Evolutionary conservation across 1,140 invertebrate species (phyloP).

Genomic region (Helicorthomorpha holstii): DNA sequence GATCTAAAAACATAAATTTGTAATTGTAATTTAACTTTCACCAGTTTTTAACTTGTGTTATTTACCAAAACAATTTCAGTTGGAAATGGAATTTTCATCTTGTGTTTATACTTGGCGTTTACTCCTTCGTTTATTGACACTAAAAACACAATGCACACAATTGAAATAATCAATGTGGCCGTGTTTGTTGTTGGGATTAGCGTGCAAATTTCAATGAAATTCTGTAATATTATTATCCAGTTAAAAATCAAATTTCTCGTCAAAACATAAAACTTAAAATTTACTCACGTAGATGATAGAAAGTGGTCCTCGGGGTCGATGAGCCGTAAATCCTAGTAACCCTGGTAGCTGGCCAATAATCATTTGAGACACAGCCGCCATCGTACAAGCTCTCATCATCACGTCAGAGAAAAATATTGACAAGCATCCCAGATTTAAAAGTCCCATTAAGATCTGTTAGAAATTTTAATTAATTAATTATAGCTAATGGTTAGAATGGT

Average conservation of each 20-base stretch:
- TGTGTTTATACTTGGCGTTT: conserved; percentile 6
- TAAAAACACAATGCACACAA: conserved; percentile 1
- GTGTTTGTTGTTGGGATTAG: conserved; percentile 41
- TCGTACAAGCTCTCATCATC: background rate
- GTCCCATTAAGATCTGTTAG: background rate
- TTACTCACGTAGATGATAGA: background rate
- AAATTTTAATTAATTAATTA: background rate
- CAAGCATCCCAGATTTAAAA: background rate
- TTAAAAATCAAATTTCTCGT: background rate
- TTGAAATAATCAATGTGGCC: conserved; percentile 26
- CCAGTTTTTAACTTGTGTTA: background rate
- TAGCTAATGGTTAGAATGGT: background rate
- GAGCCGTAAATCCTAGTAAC: background rate
- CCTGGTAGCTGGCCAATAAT: background rate
- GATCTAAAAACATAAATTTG: conserved; percentile 1
- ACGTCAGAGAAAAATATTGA: background rate
- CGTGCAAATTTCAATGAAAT: conserved; percentile 41
- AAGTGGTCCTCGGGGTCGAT: background rate
- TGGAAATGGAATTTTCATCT: conserved; percentile 9
- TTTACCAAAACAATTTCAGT: conserved; percentile 9
- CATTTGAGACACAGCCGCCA: background rate
- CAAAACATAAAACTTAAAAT: too few relatives aligned
- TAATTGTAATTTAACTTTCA: background rate
- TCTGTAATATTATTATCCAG: too few relatives aligned
- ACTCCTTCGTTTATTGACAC: conserved; percentile 7